These are phyloP conservation scores for Acomys russatus DNA, from an alignment of 2,797 vertebrate species.

Conservation along the genomic window DNA sequence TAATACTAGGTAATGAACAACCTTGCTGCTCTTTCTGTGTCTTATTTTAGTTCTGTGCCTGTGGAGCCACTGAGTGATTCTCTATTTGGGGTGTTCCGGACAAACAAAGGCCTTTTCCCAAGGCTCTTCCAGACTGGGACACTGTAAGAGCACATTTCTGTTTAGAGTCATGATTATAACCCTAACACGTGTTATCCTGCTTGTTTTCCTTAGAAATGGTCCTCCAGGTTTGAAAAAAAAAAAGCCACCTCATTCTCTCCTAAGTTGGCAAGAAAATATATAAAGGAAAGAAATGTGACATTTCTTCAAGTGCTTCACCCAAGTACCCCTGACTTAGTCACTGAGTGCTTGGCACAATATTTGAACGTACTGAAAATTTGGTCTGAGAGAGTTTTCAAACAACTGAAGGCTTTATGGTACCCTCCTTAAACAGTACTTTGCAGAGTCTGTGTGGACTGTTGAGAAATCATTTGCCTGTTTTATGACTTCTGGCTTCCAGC, in stretches of 20 bases:
- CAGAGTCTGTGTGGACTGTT: constrained; percentile 8
- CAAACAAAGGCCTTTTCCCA: constrained; percentile 34
- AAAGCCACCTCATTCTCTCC: not conserved
- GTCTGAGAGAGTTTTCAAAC: constrained; percentile 14
- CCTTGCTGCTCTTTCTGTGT: not conserved
- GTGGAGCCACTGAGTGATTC: not conserved
- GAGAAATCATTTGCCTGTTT: constrained; percentile 64
- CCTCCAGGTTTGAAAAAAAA: constrained; percentile 23
- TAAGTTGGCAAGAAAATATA: constrained; percentile 15
- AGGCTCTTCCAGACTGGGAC: constrained; percentile 18
- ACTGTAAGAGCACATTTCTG: constrained; percentile 49
- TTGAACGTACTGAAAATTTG: constrained; percentile 5
- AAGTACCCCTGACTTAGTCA: not conserved
- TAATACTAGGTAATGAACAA: not conserved
- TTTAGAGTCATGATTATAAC: constrained; percentile 30
- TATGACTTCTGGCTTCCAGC: constrained; percentile 50
- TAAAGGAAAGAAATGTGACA: not conserved
- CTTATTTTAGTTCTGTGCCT: constrained; percentile 39
- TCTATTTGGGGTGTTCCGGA: constrained; percentile 23
- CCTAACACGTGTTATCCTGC: not conserved
- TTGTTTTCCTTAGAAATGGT: constrained; percentile 21
- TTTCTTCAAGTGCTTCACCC: constrained; percentile 45
- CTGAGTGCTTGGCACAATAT: not conserved
- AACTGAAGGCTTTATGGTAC: not conserved
- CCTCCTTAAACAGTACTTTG: constrained; percentile 63